These are phyloP conservation scores for Pygoscelis antarcticus DNA, from an alignment of 2,113 vertebrate species.

Conservation along the genomic window DNA sequence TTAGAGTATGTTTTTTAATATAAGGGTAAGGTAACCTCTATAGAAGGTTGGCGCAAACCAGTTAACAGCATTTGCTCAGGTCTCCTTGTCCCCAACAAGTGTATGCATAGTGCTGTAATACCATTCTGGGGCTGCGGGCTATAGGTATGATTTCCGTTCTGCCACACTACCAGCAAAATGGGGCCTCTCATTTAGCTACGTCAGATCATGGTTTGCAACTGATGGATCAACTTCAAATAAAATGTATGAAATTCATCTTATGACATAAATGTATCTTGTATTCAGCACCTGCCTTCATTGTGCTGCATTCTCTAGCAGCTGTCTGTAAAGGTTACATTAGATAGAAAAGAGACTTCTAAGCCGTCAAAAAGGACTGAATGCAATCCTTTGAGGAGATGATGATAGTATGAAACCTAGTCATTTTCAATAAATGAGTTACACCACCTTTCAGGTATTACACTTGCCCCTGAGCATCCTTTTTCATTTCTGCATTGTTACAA, in stretches of 20 bases:
- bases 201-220: background rate
- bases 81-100: background rate
- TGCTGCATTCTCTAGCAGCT: background rate
- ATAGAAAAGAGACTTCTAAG: background rate
- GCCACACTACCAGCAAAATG: background rate
- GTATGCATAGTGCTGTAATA: background rate
- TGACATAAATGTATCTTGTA: background rate
- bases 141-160: background rate
- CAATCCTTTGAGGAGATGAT: background rate
- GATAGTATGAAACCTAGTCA: background rate
- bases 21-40: background rate
- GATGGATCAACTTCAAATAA: conserved; percentile 18
- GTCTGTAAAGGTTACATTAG: background rate
- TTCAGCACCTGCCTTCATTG: background rate
- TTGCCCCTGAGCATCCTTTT: background rate
- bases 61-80: background rate
- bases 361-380: background rate
- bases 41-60: background rate
- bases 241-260: background rate
- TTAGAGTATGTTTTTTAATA: background rate
- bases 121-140: background rate
- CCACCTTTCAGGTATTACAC: background rate
- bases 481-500: background rate
- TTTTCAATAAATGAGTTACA: conserved; percentile 19
- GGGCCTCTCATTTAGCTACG: background rate